These are phyloP conservation scores for Cololabis saira DNA, from an alignment of 2,113 vertebrate species.

Conservation along the genomic window DNA sequence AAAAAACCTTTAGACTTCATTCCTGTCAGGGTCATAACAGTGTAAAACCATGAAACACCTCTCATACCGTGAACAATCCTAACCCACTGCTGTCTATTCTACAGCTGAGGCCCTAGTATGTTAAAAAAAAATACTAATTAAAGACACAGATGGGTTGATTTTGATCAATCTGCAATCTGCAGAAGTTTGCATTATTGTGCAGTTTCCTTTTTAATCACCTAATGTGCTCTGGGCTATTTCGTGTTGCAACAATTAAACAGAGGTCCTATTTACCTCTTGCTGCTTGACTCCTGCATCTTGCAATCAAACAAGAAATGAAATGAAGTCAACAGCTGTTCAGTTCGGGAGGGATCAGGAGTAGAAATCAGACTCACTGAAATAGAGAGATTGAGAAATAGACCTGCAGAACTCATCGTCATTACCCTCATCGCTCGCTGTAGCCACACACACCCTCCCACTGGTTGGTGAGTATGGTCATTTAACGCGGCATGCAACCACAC, in stretches of 20 bases:
- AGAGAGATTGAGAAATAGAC: too few species aligned
- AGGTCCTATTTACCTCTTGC: neutral
- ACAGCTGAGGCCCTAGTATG: neutral
- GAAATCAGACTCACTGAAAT: neutral
- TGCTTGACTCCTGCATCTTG: neutral
- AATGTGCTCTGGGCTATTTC: neutral
- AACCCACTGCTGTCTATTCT: neutral
- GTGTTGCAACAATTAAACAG: conserved; percentile 1
- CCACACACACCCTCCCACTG: neutral
- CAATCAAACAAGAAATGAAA: conserved; percentile 2
- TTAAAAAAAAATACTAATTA: neutral
- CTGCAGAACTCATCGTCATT: neutral
- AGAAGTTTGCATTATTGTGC: neutral
- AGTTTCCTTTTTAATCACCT: neutral
- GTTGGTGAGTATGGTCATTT: conserved; percentile 16
- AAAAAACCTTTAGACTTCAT: neutral
- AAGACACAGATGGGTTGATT: neutral
- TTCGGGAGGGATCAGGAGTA: neutral
- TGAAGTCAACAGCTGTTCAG: neutral
- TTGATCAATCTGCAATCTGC: neutral
- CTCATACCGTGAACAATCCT: neutral
- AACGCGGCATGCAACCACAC: conserved; percentile 34
- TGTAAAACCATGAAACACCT: neutral
- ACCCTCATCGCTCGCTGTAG: neutral
- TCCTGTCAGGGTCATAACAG: neutral